Evolutionary conservation across 2,888 invertebrate genomes (phyloP).

Genomic region (Hypercompe scribonia): DNA sequence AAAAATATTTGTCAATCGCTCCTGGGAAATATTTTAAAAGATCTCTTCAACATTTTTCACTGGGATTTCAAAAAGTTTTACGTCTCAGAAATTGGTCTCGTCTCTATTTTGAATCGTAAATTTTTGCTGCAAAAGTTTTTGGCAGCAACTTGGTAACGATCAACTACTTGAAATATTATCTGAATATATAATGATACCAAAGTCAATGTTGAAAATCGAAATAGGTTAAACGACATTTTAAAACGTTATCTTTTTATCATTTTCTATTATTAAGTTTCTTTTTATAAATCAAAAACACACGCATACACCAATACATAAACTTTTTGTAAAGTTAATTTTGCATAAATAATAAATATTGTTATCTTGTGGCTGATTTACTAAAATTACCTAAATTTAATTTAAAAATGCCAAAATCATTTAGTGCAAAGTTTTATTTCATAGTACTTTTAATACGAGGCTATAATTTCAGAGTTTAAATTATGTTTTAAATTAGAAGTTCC

Average conservation of each 20-base stretch:
- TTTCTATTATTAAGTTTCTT: too few relatives aligned
- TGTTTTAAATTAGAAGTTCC: conserved; percentile 29
- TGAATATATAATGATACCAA: not conserved
- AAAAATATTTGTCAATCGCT: conserved; percentile 37
- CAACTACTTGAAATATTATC: not conserved
- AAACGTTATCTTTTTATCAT: too few relatives aligned
- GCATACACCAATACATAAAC: not conserved
- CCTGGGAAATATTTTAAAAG: conserved; percentile 40
- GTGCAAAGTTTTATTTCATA: not conserved
- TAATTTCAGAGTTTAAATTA: conserved; percentile 34
- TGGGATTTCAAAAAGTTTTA: conserved; percentile 27
- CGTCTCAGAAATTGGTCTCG: conserved; percentile 19
- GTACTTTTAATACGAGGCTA: not conserved
- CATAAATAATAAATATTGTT: not conserved
- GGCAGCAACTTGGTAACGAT: not conserved
- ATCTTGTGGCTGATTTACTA: not conserved
- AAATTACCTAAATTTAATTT: not conserved
- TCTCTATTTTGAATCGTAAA: not conserved
- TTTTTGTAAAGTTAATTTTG: not conserved
- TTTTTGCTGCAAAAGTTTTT: not conserved
- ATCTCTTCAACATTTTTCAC: conserved; percentile 31
- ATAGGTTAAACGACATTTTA: too few relatives aligned
- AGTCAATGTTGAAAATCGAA: not conserved
- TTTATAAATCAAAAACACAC: not conserved
- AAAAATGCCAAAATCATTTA: not conserved